Evolutionary conservation across 2,797 vertebrate species (phyloP).

Genomic region (Graptemys geographica): DNA sequence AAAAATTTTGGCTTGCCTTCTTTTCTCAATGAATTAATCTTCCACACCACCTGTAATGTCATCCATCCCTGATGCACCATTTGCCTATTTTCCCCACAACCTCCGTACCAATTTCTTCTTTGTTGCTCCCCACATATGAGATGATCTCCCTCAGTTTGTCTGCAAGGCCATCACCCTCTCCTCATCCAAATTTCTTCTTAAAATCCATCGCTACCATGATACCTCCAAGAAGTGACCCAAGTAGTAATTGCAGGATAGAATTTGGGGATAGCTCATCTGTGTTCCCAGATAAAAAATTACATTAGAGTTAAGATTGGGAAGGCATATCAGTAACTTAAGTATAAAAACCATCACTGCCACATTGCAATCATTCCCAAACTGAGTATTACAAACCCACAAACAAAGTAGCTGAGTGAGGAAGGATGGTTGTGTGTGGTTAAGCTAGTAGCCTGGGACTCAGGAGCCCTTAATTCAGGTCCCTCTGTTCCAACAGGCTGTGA

Average conservation of each 20-base stretch:
- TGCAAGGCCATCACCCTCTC: neutral
- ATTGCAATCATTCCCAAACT: neutral
- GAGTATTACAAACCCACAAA: neutral
- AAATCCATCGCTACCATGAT: neutral
- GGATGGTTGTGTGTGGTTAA: neutral
- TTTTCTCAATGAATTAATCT: neutral
- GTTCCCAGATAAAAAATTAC: neutral
- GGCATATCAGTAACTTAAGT: neutral
- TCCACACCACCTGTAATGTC: neutral
- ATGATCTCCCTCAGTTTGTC: neutral
- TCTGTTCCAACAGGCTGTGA: neutral
- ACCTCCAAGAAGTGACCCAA: constrained; percentile 12
- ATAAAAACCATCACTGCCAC: neutral
- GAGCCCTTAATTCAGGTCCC: neutral
- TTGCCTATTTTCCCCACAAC: neutral
- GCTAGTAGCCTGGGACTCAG: neutral
- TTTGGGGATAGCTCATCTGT: neutral
- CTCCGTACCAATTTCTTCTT: neutral
- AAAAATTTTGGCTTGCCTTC: neutral
- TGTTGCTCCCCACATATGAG: accelerated
- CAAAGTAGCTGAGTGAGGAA: neutral
- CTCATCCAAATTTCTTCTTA: neutral
- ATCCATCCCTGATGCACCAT: neutral
- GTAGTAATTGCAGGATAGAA: neutral
- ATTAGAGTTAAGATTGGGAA: constrained; percentile 3